Conservation (phyloP, 1,140 invertebrate species). For the Galendromus occidentalis region DNA sequence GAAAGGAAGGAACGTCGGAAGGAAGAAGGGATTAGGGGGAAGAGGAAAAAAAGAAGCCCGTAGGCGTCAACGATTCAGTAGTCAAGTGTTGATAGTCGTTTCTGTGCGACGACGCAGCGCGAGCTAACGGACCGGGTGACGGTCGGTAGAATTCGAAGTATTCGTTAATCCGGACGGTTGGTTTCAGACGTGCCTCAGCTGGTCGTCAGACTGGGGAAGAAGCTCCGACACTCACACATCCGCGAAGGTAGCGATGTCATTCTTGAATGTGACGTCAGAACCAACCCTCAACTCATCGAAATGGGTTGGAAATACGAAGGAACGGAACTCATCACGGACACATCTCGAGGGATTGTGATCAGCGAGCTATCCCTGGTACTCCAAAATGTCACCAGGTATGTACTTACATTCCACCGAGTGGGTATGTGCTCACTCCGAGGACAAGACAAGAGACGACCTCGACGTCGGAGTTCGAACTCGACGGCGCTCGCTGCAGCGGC, state of each 20-base stretch:
- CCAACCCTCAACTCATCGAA: slow-evolving; percentile 58
- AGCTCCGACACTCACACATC: slow-evolving; percentile 22
- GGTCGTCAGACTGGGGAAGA: slow-evolving; percentile 20
- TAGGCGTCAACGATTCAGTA: too few relatives aligned
- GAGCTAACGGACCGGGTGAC: too few relatives aligned
- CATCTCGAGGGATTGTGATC: slow-evolving; percentile 52
- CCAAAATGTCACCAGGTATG: slow-evolving; percentile 28
- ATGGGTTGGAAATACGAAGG: slow-evolving; percentile 61
- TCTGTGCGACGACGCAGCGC: too few relatives aligned
- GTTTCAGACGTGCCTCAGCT: slow-evolving; percentile 22
- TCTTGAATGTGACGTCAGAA: slow-evolving; percentile 68
- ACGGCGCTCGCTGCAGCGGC: too few relatives aligned
- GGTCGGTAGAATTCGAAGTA: too few relatives aligned
- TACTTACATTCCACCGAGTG: slow-evolving; percentile 73
- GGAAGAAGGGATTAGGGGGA: too few relatives aligned
- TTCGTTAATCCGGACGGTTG: background rate
- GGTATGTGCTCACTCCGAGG: slow-evolving; percentile 63
- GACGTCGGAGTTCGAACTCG: slow-evolving; percentile 63
- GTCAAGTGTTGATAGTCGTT: too few relatives aligned
- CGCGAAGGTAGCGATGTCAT: slow-evolving; percentile 60
- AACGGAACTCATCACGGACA: slow-evolving; percentile 47
- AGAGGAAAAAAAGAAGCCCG: too few relatives aligned
- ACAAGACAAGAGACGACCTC: slow-evolving; percentile 59
- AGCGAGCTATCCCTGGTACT: slow-evolving; percentile 47
- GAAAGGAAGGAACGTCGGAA: too few relatives aligned